Conservation (phyloP, 1,140 invertebrate species). For the Archegozetes longisetosus region DNA sequence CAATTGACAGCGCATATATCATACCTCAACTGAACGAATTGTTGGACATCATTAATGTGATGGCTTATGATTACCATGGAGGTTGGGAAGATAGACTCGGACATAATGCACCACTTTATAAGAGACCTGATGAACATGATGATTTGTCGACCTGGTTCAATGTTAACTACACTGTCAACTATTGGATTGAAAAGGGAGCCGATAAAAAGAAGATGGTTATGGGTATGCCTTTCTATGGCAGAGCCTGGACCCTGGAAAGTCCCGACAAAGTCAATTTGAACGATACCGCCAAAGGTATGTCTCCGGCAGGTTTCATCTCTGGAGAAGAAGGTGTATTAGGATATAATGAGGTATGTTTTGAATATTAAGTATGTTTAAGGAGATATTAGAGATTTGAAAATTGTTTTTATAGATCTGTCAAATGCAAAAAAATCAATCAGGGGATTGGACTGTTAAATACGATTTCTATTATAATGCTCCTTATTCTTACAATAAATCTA, state of each 20-base stretch:
- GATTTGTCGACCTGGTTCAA: slow-evolving; percentile 35
- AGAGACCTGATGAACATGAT: slow-evolving; percentile 29
- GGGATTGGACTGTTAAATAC: slow-evolving; percentile 1
- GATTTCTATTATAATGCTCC: slow-evolving; percentile 7
- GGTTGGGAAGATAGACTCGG: slow-evolving; percentile 49
- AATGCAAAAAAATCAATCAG: neutral
- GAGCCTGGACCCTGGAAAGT: slow-evolving; percentile 44
- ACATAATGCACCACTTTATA: slow-evolving; percentile 28
- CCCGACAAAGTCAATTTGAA: slow-evolving; percentile 63
- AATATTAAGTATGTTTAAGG: neutral
- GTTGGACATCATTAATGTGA: slow-evolving; percentile 66
- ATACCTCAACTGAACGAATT: slow-evolving; percentile 18
- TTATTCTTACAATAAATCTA: slow-evolving; percentile 45
- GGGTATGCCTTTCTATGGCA: slow-evolving; percentile 29
- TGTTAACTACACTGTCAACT: slow-evolving; percentile 57
- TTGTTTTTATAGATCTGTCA: slow-evolving; percentile 11
- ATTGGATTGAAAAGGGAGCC: slow-evolving; percentile 54
- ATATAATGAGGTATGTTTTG: slow-evolving; percentile 26
- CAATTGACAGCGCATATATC: slow-evolving; percentile 46
- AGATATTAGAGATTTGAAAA: neutral
- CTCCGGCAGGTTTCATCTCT: slow-evolving; percentile 47
- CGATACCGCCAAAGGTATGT: slow-evolving; percentile 65
- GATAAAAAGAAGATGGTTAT: slow-evolving; percentile 44
- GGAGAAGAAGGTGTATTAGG: slow-evolving; percentile 27
- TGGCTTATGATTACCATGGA: slow-evolving; percentile 80